Evolutionary conservation across 2,888 invertebrate genomes (phyloP).

Genomic region (Agonopterix subpropinquella): DNA sequence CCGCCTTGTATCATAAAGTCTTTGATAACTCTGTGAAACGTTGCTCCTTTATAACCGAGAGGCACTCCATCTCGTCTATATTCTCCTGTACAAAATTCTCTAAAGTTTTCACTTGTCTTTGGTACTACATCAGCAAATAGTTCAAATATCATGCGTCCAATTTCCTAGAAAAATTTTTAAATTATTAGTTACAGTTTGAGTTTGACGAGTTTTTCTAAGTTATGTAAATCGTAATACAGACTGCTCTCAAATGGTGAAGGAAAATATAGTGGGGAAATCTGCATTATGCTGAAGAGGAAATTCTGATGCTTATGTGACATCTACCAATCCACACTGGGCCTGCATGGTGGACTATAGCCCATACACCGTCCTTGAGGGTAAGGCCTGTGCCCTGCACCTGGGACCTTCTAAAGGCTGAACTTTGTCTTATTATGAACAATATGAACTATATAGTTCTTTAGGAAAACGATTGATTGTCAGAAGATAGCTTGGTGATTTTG

Average conservation of each 20-base stretch:
- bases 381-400: too few species aligned
- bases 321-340: too few species aligned
- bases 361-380: too few species aligned
- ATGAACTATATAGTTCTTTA: too few species aligned
- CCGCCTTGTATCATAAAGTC: constrained; percentile 99
- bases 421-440: too few species aligned
- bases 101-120: constrained; percentile 97
- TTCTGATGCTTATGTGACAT: too few species aligned
- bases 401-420: too few species aligned
- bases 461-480: too few species aligned
- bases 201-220: too few species aligned
- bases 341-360: too few species aligned
- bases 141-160: constrained; percentile 98
- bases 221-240: too few species aligned
- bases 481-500: too few species aligned
- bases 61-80: constrained; percentile 97
- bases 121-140: constrained; percentile 97
- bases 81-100: constrained; percentile 99
- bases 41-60: constrained; percentile 95
- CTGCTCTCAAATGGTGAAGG: background rate
- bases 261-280: background rate
- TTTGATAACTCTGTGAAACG: constrained; percentile 98
- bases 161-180: constrained; percentile 80
- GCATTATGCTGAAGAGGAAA: background rate
- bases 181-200: background rate